These are phyloP conservation scores for Copidosoma aretas DNA, from an alignment of 2,888 invertebrate species.

Conservation along the genomic window DNA sequence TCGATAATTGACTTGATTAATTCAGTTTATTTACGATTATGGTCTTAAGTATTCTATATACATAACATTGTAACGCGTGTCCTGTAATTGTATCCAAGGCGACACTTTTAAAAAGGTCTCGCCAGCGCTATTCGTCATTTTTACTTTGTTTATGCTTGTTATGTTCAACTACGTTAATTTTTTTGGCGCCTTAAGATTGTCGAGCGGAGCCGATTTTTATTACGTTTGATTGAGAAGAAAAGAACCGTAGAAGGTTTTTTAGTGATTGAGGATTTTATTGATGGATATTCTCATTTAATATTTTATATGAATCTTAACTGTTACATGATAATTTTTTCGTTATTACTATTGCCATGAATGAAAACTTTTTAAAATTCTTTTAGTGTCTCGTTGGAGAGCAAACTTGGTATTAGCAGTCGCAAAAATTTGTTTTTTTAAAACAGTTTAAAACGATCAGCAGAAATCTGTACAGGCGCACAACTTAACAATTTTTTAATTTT, in stretches of 20 bases:
- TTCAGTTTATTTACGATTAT: slow-evolving; percentile 38
- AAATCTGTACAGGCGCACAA: slow-evolving; percentile 26
- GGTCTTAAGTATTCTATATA: slow-evolving; percentile 32
- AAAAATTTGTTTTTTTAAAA: slow-evolving; percentile 24
- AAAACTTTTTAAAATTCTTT: slow-evolving; percentile 1
- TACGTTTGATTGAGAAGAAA: slow-evolving; percentile 18
- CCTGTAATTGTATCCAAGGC: slow-evolving; percentile 40
- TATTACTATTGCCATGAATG: slow-evolving; percentile 9
- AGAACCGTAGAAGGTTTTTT: slow-evolving; percentile 4
- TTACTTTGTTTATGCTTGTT: slow-evolving; percentile 11
- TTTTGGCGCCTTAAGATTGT: slow-evolving; percentile 32
- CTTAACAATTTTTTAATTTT: slow-evolving; percentile 32
- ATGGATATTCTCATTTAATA: slow-evolving; percentile 14
- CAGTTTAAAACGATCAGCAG: slow-evolving; percentile 23
- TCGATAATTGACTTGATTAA: slow-evolving; percentile 42
- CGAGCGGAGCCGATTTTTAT: slow-evolving; percentile 34
- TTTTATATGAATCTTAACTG: slow-evolving; percentile 9
- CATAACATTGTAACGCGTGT: slow-evolving; percentile 33
- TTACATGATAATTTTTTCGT: slow-evolving; percentile 18
- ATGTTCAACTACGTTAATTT: slow-evolving; percentile 14
- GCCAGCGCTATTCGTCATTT: slow-evolving; percentile 20
- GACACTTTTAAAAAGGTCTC: slow-evolving; percentile 37
- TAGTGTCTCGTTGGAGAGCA: slow-evolving; percentile 7
- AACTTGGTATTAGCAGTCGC: slow-evolving; percentile 5
- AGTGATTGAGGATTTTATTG: slow-evolving; percentile 9